Base-by-base conservation (phyloP, 2,797 vertebrate species). In the Hafferia zeledoni region DNA sequence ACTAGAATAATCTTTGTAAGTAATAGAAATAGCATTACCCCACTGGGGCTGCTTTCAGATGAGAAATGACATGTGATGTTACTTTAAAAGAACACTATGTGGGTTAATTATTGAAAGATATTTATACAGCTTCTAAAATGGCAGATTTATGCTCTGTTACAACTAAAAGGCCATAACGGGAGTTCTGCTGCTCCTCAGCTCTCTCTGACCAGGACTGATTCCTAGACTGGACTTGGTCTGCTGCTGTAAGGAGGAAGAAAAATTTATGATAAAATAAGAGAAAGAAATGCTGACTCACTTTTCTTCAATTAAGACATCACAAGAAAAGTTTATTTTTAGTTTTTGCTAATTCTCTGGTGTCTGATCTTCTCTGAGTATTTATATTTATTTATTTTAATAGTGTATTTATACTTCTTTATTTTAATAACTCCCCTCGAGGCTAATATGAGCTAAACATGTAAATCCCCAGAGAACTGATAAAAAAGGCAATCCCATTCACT, bases 261-360 rank as follows among this genome's bases (percentile, higher is more conserved):
- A 86, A 53, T 20, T 24, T 41, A 39, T 37, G 37, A 25, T 50
- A 83, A 84, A 88, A 65, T 57, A 74, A 77, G 23, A 44, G 15
- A 75, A 87, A 84, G 44, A 82, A 80, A 61, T 60, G 69, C 87
- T 67, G 37, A 92, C 68, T 93, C 78, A 76, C 65, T 85, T 90
- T 84, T 90, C 44, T 78, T 84, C 76, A 78, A 49, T 89, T 92
- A 92, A 49, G 27, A 35, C 43, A 81, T 77, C 71, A 91, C 31
- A 80, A 76, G 52, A 76, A 60, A 65, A 72, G 24, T 74, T 75
- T 94, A 49, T 92, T 94, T 96, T 96, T 88, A 81, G 52, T 91
- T 46, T 74, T 63, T 74, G 64, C 22, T 57, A 93, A 89, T 92
- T 53, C 64, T 56, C 65, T 33, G 19, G n/a, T 84, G 50, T 82